Conservation (phyloP, 2,888 invertebrate genomes). For the Ornithoptera alexandrae region DNA sequence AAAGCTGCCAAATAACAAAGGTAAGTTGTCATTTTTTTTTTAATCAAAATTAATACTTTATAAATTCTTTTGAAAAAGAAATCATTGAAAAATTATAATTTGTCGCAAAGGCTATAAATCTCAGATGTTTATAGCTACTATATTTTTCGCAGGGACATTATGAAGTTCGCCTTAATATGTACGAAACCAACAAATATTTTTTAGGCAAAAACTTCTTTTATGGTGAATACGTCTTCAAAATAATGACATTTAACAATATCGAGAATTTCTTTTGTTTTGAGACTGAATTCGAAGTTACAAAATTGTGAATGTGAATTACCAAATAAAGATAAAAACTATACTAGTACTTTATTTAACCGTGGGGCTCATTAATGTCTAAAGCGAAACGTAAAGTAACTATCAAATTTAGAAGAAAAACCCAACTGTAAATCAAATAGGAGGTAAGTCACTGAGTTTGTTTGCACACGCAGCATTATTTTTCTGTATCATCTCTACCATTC, state of each 20-base stretch:
- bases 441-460: constrained; percentile 43
- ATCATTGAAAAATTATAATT: no score
- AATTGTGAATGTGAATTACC: constrained; percentile 29
- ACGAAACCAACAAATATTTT: constrained; percentile 49
- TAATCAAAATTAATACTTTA: neutral
- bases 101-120: neutral
- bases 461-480: constrained; percentile 36
- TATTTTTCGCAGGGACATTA: constrained; percentile 61
- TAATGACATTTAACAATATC: constrained; percentile 51
- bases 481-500: constrained; percentile 37
- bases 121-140: constrained; percentile 5
- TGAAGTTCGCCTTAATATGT: constrained; percentile 53
- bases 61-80: neutral
- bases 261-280: constrained; percentile 61
- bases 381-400: neutral
- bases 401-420: constrained; percentile 47
- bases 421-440: constrained; percentile 54
- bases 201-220: constrained; percentile 65
- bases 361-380: neutral
- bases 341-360: neutral
- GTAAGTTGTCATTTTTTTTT: constrained; percentile 41
- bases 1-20: constrained; percentile 58
- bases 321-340: neutral
- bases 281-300: constrained; percentile 40
- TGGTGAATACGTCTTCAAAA: constrained; percentile 58